Evolutionary conservation across 2,797 vertebrate genomes (phyloP), one percentile per base, ranked within the genome.

Genomic region (Semotilus atromaculatus): DNA sequence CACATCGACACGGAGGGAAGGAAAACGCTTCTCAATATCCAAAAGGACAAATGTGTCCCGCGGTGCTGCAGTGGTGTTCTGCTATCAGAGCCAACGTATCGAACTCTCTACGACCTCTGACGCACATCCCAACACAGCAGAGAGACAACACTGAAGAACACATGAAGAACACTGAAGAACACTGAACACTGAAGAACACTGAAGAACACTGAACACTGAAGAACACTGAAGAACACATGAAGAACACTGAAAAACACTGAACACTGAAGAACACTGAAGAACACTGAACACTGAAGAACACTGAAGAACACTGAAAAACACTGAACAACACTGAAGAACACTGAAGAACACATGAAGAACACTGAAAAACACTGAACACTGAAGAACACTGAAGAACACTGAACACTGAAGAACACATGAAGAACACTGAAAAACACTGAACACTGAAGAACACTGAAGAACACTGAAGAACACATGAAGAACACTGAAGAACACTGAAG

Each of bases 11-110:
- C 5, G 8, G 67, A 81, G 67, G 5, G 53, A 26, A 70, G 31
- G 66, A 36, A 64, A 68, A 38, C 23, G 6, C 51, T 19, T 76
- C 29, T 26, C 23, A 67, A 71, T 72, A 70, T 73, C 74, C 64
- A 90, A 94, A 94, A 93, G 93, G 91, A 94, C 93, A 94, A 93
- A 91, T 87, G 90, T 89, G 91, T 94, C 94, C 92, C 88, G 89
- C 92, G 90, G 88, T 87, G 55, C 86, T 53, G 51, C 91, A 95
- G 93, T 94, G 91, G 92, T 93, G 94, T 95, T 93, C 94, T 89
- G 88, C 91, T 93, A 90, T 91, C 88, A 90, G 86, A 94, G 91
- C 89, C 87, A 85, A 88, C 86, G 64, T 91, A 86, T 93, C 91
- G 90, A 87, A 88, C 88, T 86, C 76, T 77, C 62, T 40, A 73